phyloP scores from a whole-genome alignment of 2,113 vertebrate genomes.

The Galeopterus variegatus region DNA sequence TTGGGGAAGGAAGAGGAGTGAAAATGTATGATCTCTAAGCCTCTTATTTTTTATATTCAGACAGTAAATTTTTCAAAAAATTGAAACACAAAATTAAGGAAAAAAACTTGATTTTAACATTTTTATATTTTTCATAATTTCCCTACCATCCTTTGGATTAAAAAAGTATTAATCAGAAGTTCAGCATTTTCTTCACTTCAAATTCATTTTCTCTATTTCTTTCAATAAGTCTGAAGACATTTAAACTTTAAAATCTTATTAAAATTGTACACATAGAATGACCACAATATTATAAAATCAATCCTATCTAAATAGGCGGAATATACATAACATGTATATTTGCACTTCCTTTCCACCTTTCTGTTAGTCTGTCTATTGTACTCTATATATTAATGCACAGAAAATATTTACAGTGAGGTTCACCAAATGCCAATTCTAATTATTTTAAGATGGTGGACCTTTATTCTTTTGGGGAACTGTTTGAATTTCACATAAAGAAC shows the following conservation, averaged over 20 bases:
- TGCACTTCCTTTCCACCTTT: neutral
- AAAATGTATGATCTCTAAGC: neutral
- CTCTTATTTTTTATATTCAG: neutral
- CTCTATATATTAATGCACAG: neutral
- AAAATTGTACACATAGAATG: neutral
- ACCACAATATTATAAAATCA: neutral
- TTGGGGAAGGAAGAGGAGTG: neutral
- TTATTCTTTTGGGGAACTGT: neutral
- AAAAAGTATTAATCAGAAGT: neutral
- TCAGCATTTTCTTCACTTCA: neutral
- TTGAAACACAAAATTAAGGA: neutral
- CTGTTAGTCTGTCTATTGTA: neutral
- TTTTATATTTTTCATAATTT: neutral
- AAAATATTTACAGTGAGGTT: neutral
- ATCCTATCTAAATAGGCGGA: neutral
- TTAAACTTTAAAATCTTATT: neutral
- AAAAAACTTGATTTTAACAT: neutral
- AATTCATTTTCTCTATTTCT: constrained; percentile 4
- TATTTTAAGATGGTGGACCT: neutral
- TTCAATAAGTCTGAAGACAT: neutral
- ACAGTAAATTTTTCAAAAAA: neutral
- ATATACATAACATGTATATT: neutral
- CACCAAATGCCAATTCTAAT: neutral
- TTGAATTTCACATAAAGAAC: neutral
- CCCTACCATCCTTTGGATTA: neutral